Base-by-base conservation (phyloP, 2,113 vertebrate species). In the Coreoperca whiteheadi region DNA sequence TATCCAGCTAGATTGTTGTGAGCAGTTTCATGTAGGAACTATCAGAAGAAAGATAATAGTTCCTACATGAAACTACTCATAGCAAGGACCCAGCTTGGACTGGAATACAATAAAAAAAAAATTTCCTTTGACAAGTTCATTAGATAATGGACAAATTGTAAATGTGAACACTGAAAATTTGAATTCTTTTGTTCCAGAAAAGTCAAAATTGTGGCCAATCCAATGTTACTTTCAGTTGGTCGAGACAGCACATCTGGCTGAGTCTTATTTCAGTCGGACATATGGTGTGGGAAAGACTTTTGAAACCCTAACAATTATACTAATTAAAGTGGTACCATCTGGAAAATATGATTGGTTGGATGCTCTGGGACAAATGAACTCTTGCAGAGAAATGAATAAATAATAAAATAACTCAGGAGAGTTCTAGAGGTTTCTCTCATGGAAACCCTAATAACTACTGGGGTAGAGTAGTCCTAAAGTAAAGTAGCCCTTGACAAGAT, bases 271-370 rank as follows among this genome's bases (percentile, higher is more conserved):
- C 41, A 74, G 43, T 6, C n/a, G 63, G 41, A 74, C 71, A 81
- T 74, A 39, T 34, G 79, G 54, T 60, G 64, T 30, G 39, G 11
- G 66, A 39, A 14, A 15, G 43, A 51, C 23, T 61, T 34, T 74
- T 34, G 30, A 51, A 61, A n/a, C 51, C 25, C 25, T 1, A 32
- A 34, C 30, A 50, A 23, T 67, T 30, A 68, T 12, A 30, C 3
- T 56, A 51, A 56, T 56, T 32, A 34, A 30, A 48, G 69, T 43
- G 32, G 43, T 12, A 12, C 30, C 70, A 50, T 82, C 71, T 82
- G 64, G n/a, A 5, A 32, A 16, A 21, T 50, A 8, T 11, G 9
- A 53, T 18, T 1, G 0, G 25, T 4, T 65, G 50, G 48, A n/a
- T 0, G 3, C 41, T 41, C 51, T 48, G 51, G 61, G 61, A 51